Evolutionary conservation across 2,888 invertebrate genomes (phyloP), one percentile per base, ranked within the genome.

Genomic region (Byasa hedistus): DNA sequence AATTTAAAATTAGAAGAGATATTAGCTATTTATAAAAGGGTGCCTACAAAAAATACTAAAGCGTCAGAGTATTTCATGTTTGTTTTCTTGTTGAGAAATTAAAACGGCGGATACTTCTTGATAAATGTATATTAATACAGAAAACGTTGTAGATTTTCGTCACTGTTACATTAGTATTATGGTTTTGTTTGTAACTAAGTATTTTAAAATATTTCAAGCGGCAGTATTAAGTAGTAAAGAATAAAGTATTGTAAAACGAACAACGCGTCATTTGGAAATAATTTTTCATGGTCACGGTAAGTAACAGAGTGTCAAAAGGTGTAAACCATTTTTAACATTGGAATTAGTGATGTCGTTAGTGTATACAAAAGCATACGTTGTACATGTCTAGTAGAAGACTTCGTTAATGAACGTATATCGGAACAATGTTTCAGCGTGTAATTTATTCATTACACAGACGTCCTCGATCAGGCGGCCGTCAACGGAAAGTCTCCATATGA

Each of bases 381-480:
- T 73, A 75, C 72, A 74, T 74, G 82, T 79, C 75, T 77, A 77
- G 69, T 78, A 76, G 80, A 83, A 82, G 80, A 80, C 76, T 75
- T 80, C 80, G 83, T 82, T 88, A 89, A 86, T 87, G 87, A 84
- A 86, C 85, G 84, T 81, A 79, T 80, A 85, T 88, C 80, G 86
- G 84, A 83, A 91, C 89, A 91, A 89, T 90, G 88, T 90, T 89
- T 88, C 87, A 89, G 89, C 89, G 88, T 91, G 91, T 91, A 91
- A 91, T 91, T 91, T 91, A 91, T 91, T 90, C 91, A 91, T 91
- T 87, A 89, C 84, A 86, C 89, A 87, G 84, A 78, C 88, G 90
- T 87, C 89, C 89, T 89, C 90, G 87, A 87, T 89, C 87, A 87
- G 80, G 72, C 74, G 65, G 74, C 77, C 77, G 77, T 75, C 81